A percentile compares a stretch with the other conserved stretches of the same genome.
These are phyloP conservation scores for Axea sp. DNA, from an alignment of 2,888 invertebrate genomes.

Conservation along the genomic window DNA sequence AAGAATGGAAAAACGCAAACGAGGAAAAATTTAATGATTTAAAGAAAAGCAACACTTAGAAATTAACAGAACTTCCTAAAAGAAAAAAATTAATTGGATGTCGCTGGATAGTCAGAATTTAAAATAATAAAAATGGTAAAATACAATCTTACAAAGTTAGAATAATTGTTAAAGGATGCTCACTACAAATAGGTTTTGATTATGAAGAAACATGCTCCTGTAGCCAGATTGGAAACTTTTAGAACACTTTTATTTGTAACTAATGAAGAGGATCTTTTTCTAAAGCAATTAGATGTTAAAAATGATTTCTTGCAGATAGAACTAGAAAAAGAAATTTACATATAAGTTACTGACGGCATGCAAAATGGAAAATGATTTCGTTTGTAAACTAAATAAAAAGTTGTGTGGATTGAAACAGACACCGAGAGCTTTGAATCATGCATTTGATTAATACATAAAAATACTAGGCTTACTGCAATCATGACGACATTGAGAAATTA, in stretches of 20 bases:
- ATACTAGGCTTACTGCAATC: constrained; percentile 45
- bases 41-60: not conserved
- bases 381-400: constrained; percentile 65
- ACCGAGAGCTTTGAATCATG: constrained; percentile 67
- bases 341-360: constrained; percentile 49
- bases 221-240: constrained; percentile 49
- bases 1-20: not conserved
- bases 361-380: constrained; percentile 16
- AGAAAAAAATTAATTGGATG: too few relatives aligned
- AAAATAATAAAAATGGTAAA: not conserved
- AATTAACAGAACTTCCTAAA: not conserved
- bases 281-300: constrained; percentile 65
- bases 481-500: constrained; percentile 47
- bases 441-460: constrained; percentile 60
- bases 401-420: constrained; percentile 71
- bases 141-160: constrained; percentile 64
- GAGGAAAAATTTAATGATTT: not conserved
- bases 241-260: not conserved
- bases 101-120: not conserved
- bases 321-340: constrained; percentile 66
- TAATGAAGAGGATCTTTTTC: constrained; percentile 22
- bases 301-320: constrained; percentile 69
- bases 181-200: constrained; percentile 65
- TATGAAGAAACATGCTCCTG: constrained; percentile 68
- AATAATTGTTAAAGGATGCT: constrained; percentile 65